These are phyloP conservation scores for Laticauda colubrina DNA, from an alignment of 2,113 vertebrate genomes.

Conservation along the genomic window DNA sequence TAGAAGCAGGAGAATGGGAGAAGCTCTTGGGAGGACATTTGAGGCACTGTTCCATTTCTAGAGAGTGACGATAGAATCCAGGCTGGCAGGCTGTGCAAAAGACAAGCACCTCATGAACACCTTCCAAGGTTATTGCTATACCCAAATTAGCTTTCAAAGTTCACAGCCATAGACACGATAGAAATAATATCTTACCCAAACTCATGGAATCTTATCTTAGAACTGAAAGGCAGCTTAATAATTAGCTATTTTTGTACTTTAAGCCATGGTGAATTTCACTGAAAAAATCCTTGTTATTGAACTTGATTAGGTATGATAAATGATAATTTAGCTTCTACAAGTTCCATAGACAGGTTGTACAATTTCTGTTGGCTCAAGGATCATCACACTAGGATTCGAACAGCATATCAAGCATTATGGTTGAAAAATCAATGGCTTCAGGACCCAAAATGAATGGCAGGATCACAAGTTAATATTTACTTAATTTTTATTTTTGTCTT, in stretches of 20 bases:
- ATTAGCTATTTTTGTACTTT: background rate
- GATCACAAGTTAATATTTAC: background rate
- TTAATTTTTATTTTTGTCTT: background rate
- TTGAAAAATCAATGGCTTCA: background rate
- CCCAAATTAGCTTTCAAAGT: background rate
- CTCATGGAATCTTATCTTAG: background rate
- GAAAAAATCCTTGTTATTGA: background rate
- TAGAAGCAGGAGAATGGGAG: slow-evolving; percentile 56
- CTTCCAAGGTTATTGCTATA: background rate
- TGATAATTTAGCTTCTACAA: background rate
- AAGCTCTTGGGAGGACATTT: slow-evolving; percentile 71
- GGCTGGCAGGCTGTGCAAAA: slow-evolving; percentile 65
- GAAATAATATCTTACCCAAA: background rate
- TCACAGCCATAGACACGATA: background rate
- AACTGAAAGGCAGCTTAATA: background rate
- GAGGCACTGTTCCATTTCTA: slow-evolving; percentile 56
- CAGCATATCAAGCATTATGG: background rate
- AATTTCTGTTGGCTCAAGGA: background rate
- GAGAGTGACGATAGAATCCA: slow-evolving; percentile 66
- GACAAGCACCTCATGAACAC: background rate
- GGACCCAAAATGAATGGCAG: background rate
- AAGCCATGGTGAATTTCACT: background rate
- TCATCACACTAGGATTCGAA: background rate
- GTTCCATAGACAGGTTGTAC: background rate
- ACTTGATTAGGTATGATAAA: background rate